phyloP scores from a whole-genome alignment of 2,113 vertebrate genomes.

The Psettodes erumei region DNA sequence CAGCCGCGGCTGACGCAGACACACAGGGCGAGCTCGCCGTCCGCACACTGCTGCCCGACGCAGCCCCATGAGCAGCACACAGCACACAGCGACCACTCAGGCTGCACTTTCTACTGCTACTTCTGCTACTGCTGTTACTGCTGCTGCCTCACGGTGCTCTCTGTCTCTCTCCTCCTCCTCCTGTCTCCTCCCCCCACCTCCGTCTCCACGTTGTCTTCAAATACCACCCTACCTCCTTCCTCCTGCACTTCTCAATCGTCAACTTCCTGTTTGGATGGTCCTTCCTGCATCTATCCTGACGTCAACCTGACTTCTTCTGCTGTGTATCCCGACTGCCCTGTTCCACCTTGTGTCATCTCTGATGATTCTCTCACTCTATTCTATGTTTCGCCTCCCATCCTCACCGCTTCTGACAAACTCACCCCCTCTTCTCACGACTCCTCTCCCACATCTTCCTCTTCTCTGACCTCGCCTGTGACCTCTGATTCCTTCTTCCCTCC shows the following conservation, averaged over 20 bases:
- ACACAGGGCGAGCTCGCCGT: conserved; percentile 57
- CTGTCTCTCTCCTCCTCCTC: conserved; percentile 88
- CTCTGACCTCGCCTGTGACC: conserved; percentile 75
- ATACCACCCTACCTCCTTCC: conserved; percentile 37
- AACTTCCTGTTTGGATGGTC: conserved; percentile 76
- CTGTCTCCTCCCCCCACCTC: conserved; percentile 73
- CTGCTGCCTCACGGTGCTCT: conserved; percentile 87
- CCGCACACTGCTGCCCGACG: conserved; percentile 47
- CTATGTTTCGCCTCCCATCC: conserved; percentile 78
- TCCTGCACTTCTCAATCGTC: conserved; percentile 43
- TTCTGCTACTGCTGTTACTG: conserved; percentile 85
- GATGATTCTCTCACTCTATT: conserved; percentile 79
- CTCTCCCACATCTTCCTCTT: conserved; percentile 34
- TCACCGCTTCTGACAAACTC: conserved; percentile 39
- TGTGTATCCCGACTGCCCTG: conserved; percentile 54
- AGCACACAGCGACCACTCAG: conserved; percentile 74
- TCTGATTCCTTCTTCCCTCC: conserved; percentile 81
- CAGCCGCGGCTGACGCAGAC: conserved; percentile 47
- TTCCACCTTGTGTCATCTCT: conserved; percentile 82
- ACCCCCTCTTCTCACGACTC: conserved; percentile 42
- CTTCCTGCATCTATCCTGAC: conserved; percentile 82
- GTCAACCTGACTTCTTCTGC: conserved; percentile 62
- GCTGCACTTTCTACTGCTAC: conserved; percentile 84
- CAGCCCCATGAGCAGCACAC: conserved; percentile 56
- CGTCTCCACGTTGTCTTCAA: conserved; percentile 44